Conservation (phyloP, 2,113 vertebrate species). For the Conger conger region DNA sequence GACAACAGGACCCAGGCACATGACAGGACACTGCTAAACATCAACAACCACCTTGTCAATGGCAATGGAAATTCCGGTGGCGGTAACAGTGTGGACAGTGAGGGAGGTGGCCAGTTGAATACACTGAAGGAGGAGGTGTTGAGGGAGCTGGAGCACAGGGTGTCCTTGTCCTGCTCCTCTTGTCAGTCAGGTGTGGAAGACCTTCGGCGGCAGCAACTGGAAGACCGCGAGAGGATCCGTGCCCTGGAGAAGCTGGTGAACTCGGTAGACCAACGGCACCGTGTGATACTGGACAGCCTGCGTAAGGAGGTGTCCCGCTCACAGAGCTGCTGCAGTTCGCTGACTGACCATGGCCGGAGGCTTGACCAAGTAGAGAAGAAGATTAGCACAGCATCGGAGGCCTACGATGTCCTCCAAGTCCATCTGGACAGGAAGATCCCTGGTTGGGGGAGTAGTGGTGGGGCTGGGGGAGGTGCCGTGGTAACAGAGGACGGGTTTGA, state of each 20-base stretch:
- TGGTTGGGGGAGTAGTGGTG: slow-evolving; percentile 23
- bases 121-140: slow-evolving; percentile 69
- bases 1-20: slow-evolving; percentile 82
- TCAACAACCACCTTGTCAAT: slow-evolving; percentile 76
- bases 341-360: slow-evolving; percentile 57
- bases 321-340: slow-evolving; percentile 62
- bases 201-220: slow-evolving; percentile 74
- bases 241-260: slow-evolving; percentile 81
- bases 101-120: slow-evolving; percentile 24
- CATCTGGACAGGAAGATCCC: slow-evolving; percentile 60
- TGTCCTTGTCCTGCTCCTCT: slow-evolving; percentile 78
- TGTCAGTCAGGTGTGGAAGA: slow-evolving; percentile 79
- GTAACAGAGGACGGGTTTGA: slow-evolving; percentile 57
- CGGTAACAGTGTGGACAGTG: slow-evolving; percentile 40
- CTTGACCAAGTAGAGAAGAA: slow-evolving; percentile 73
- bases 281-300: slow-evolving; percentile 64
- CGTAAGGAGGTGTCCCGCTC: slow-evolving; percentile 56
- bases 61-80: slow-evolving; percentile 48
- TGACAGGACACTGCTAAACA: slow-evolving; percentile 75
- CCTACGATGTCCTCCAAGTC: slow-evolving; percentile 61
- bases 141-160: slow-evolving; percentile 75
- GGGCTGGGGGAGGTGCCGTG: slow-evolving; percentile 10
- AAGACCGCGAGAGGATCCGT: slow-evolving; percentile 76
- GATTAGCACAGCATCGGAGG: slow-evolving; percentile 63
- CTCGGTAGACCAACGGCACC: slow-evolving; percentile 69